Base-by-base conservation (phyloP, 2,113 vertebrate species). In the Xyliphius kryptos region DNA sequence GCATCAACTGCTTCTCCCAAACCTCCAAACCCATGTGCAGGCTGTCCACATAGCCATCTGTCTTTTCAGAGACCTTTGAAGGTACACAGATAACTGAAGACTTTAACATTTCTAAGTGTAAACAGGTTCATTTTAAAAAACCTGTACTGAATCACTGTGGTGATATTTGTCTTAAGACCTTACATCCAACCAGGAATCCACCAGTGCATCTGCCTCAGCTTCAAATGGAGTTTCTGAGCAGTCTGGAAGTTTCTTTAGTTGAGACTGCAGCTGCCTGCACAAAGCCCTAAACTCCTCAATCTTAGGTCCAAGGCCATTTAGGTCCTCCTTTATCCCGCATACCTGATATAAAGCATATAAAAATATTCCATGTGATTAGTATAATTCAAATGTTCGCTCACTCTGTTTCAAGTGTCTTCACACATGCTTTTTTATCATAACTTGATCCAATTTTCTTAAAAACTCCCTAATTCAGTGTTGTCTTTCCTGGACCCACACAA, bases 161-260 rank as follows among this genome's bases (percentile, higher is more conserved):
- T 38, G 10, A 38, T 38, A 10, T 38, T 43, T 12, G 13, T 4
- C 5, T 6, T 12, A 43, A n/a, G n/a, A n/a, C 2, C 94, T 71
- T 87, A 98, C 96, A 74, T 98, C 95, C 78, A 98, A 85, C 93
- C 94, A 98, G 81, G 80, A 86, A 81, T 98, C 95, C 81, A 95
- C 88, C 69, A 97, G 86, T 1, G 80, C 14, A 56, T 97, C 89
- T 36, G 95, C 91, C 71, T 95, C 96, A 1, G 85, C 81, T 72
- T 96, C 90, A 7, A 94, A 97, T 0, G 89, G 85, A 3, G 86
- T 76, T 17, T 93, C 89, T n/a, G 85, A 84, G 77, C 90, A 93
- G 73, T 86, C 89, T 11, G 89, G 91, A 80, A 96, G 90, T 82
- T 84, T 94, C 78, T 92, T 97, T 57, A 98, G 83, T 38, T 93